Conservation (phyloP, 2,888 invertebrate species). For the Meteorus colon region DNA sequence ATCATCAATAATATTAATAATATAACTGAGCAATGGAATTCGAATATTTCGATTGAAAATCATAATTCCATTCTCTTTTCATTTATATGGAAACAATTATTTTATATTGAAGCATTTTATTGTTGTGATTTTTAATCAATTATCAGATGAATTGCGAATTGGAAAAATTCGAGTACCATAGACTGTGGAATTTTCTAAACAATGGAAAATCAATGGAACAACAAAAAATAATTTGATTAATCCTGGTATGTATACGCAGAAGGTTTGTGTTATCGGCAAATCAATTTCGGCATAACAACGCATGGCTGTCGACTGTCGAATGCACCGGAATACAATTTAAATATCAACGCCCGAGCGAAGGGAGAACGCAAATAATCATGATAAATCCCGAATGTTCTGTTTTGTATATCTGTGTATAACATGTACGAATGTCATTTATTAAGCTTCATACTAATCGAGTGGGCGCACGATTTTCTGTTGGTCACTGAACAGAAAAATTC, state of each 20-base stretch:
- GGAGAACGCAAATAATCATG: slow-evolving; percentile 19
- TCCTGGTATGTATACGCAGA: slow-evolving; percentile 17
- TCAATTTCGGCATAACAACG: slow-evolving; percentile 30
- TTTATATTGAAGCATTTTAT: no score
- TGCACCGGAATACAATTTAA: slow-evolving; percentile 30
- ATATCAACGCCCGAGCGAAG: slow-evolving; percentile 27
- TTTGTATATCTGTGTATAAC: slow-evolving; percentile 15
- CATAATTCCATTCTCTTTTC: no score
- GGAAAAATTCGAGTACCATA: no score
- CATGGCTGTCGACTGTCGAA: slow-evolving; percentile 22
- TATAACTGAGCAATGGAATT: no score
- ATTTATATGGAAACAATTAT: no score
- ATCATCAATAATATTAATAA: neutral
- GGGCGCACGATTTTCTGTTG: neutral
- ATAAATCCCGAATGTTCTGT: slow-evolving; percentile 23
- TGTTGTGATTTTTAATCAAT: no score
- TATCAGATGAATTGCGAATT: no score
- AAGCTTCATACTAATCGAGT: slow-evolving; percentile 18
- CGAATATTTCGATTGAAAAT: no score
- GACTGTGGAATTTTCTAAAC: no score
- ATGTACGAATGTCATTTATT: slow-evolving; percentile 16
- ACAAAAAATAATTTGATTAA: slow-evolving; percentile 16
- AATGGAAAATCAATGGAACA: neutral
- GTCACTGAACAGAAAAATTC: neutral
- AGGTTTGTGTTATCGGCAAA: slow-evolving; percentile 27